Evolutionary conservation across 2,888 invertebrate species (phyloP).

Genomic region (Archaeoteleia sp.): DNA sequence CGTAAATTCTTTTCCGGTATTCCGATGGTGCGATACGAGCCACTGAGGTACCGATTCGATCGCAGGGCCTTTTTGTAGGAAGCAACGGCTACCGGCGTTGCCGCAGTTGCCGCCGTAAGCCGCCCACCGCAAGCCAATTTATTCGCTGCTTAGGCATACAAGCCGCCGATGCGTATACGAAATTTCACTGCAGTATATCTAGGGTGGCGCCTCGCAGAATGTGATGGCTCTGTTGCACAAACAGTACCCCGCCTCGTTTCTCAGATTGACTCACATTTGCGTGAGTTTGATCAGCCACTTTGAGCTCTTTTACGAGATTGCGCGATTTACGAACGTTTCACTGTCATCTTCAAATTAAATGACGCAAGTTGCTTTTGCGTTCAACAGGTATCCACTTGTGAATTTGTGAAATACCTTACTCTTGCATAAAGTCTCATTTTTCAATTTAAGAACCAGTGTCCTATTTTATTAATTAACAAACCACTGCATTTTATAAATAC

Average conservation of each 20-base stretch:
- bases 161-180: constrained; percentile 48
- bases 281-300: constrained; percentile 7
- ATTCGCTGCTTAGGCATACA: constrained; percentile 38
- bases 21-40: constrained; percentile 39
- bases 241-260: constrained; percentile 16
- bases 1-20: constrained; percentile 30
- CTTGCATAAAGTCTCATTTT: no score
- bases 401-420: no score
- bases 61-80: constrained; percentile 47
- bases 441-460: no score
- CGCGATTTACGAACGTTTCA: neutral
- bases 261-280: neutral
- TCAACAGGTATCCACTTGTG: constrained; percentile 7
- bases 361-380: neutral
- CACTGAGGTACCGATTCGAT: constrained; percentile 50
- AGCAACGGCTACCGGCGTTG: constrained; percentile 50
- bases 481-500: no score
- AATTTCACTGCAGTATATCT: constrained; percentile 43
- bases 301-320: constrained; percentile 2
- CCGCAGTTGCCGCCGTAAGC: constrained; percentile 45
- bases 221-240: constrained; percentile 6
- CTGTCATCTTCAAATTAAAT: neutral
- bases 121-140: constrained; percentile 48
- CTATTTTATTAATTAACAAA: no score
- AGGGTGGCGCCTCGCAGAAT: constrained; percentile 28